A percentile compares a stretch with the other conserved stretches of the same genome.
Evolutionary conservation across 2,113 vertebrate species (phyloP).

Genomic region (Oenanthe oenanthe): DNA sequence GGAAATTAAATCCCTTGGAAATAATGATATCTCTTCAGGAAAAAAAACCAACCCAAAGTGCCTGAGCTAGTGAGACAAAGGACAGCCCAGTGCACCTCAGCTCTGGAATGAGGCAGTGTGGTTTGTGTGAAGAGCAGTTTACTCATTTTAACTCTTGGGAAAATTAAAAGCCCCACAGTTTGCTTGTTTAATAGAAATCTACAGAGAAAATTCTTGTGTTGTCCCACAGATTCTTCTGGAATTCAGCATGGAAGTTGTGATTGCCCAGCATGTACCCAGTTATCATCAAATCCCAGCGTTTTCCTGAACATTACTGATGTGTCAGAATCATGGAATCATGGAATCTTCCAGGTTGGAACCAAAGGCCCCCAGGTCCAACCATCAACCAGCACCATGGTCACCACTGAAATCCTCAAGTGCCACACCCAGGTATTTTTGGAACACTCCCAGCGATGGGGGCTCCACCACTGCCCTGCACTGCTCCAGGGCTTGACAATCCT

Average conservation of each 20-base stretch:
- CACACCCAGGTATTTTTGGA: not conserved
- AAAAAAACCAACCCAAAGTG: not conserved
- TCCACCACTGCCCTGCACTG: not conserved
- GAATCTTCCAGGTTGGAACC: not conserved
- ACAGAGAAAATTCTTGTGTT: not conserved
- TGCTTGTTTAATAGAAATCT: not conserved
- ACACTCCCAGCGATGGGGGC: not conserved
- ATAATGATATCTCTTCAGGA: not conserved
- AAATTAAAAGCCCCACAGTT: not conserved
- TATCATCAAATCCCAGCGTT: accelerated
- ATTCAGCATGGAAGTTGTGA: not conserved
- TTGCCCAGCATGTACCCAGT: not conserved
- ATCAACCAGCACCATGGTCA: not conserved
- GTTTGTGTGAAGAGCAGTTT: not conserved
- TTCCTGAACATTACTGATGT: not conserved
- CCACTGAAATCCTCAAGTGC: not conserved
- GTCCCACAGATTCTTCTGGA: not conserved
- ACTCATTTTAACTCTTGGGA: not conserved
- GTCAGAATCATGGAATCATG: not conserved
- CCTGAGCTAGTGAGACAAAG: not conserved
- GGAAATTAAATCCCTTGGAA: not conserved
- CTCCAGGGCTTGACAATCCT: not conserved
- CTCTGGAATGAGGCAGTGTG: not conserved
- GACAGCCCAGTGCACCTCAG: not conserved
- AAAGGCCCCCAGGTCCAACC: not conserved